Percentiles rank a stretch among this genome's conserved stretches.
These are phyloP conservation scores for Megalopta genalis DNA, from an alignment of 1,140 invertebrate species.

Conservation along the genomic window DNA sequence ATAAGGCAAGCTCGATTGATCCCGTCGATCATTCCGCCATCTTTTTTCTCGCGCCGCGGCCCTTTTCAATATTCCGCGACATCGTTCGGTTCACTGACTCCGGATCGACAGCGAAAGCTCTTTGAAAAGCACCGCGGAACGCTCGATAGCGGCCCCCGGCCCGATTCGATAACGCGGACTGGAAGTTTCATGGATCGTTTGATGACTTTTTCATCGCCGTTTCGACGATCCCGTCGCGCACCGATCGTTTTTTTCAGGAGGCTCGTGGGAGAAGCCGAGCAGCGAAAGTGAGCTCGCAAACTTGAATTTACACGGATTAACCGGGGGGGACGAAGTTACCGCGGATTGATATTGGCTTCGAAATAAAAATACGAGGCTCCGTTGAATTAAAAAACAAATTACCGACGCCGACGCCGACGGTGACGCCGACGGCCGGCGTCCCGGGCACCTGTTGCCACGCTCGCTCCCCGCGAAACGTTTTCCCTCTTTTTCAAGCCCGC, in stretches of 20 bases:
- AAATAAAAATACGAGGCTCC: background rate
- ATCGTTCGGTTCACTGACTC: background rate
- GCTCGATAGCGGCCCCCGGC: background rate
- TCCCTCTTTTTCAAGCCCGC: background rate
- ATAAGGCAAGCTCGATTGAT: background rate
- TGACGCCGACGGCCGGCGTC: background rate
- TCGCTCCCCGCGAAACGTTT: background rate
- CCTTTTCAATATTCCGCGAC: background rate
- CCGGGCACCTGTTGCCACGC: conserved; percentile 21
- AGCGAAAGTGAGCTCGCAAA: background rate
- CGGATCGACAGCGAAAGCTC: background rate
- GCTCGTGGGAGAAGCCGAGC: background rate
- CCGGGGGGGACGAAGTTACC: background rate
- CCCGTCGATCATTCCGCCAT: background rate
- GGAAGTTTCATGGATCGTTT: background rate
- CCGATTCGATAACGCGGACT: background rate
- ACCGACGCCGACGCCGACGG: too few relatives aligned
- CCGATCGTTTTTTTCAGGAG: too few relatives aligned
- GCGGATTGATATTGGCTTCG: background rate
- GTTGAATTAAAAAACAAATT: conserved; percentile 25
- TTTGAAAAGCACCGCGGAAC: background rate
- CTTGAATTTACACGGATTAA: background rate
- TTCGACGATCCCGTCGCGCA: background rate
- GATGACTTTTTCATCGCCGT: too few relatives aligned
- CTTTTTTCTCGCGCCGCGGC: too few relatives aligned